These are phyloP conservation scores for Meandrusa payeni DNA, from an alignment of 2,888 invertebrate genomes.

Conservation along the genomic window DNA sequence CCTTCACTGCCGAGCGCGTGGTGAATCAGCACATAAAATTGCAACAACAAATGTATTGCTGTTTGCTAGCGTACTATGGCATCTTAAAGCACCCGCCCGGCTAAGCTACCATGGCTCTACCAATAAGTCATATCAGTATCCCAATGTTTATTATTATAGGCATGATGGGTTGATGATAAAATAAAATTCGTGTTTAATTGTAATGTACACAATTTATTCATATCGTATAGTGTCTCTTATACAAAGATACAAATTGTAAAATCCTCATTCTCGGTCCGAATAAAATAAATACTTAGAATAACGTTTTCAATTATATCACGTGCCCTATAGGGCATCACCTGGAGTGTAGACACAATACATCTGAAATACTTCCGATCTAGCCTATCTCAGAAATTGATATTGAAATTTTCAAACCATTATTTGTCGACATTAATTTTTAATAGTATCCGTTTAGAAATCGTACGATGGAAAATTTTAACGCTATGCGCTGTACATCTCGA, in stretches of 20 bases:
- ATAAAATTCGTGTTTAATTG: constrained; percentile 63
- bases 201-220: constrained; percentile 80
- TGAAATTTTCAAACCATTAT: constrained; percentile 31
- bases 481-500: constrained; percentile 28
- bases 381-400: constrained; percentile 51
- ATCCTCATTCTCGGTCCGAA: constrained; percentile 70
- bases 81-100: too few relatives aligned
- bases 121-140: too few relatives aligned
- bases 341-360: constrained; percentile 47
- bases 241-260: constrained; percentile 81
- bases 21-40: too few relatives aligned
- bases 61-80: too few relatives aligned
- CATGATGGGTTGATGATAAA: constrained; percentile 32
- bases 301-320: constrained; percentile 64
- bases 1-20: too few relatives aligned
- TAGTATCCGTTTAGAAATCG: constrained; percentile 1
- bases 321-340: constrained; percentile 60
- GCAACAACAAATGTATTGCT: too few relatives aligned
- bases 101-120: too few relatives aligned
- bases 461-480: constrained; percentile 21
- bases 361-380: constrained; percentile 59
- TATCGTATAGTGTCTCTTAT: constrained; percentile 77
- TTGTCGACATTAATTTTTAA: constrained; percentile 23
- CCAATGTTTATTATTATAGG: too few relatives aligned
- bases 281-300: constrained; percentile 77